Percentiles rank a stretch among this genome's conserved stretches.
phyloP scores from a whole-genome alignment of 2,113 vertebrate genomes.

The Calypte anna region DNA sequence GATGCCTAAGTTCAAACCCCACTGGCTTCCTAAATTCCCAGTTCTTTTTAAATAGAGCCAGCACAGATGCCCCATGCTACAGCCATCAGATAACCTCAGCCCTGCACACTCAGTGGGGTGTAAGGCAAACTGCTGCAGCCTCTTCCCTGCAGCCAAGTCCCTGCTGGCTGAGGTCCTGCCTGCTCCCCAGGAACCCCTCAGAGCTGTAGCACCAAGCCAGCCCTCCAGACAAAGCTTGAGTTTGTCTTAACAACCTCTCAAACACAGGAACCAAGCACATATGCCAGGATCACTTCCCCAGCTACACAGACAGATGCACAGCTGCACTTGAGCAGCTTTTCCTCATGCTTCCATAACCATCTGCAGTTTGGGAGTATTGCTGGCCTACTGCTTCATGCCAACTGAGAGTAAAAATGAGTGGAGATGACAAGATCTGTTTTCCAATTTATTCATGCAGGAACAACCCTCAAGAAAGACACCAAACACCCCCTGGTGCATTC shows the following conservation, averaged over 20 bases:
- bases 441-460: neutral
- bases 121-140: neutral
- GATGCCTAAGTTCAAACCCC: neutral
- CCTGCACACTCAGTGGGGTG: neutral
- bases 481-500: neutral
- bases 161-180: neutral
- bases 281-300: neutral
- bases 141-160: neutral
- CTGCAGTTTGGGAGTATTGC: neutral
- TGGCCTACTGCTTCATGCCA: neutral
- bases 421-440: neutral
- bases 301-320: neutral
- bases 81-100: neutral
- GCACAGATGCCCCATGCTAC: neutral
- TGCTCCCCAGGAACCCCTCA: neutral
- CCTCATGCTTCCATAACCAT: neutral
- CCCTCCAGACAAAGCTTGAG: neutral
- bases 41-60: neutral
- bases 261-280: neutral
- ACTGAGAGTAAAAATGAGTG: neutral
- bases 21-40: neutral
- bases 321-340: neutral
- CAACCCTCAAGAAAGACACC: neutral
- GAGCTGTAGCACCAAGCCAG: neutral
- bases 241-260: neutral